These are phyloP conservation scores for Sphaeramia orbicularis DNA, from an alignment of 2,797 vertebrate species.

Conservation along the genomic window DNA sequence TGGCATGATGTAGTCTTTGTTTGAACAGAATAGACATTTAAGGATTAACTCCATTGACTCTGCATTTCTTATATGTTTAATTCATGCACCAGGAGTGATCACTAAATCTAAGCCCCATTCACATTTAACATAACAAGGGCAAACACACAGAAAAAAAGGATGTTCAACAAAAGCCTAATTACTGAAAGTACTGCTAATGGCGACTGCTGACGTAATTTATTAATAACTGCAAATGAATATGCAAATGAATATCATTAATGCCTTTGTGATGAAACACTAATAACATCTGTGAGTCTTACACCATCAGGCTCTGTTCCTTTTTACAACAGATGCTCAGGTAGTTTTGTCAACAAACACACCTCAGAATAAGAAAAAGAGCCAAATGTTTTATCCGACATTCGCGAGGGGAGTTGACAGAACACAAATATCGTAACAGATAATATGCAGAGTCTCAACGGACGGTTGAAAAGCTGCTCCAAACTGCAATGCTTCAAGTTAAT, in stretches of 20 bases:
- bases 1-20: no score
- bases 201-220: constrained; percentile 59
- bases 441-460: constrained; percentile 36
- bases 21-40: not conserved
- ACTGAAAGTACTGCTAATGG: constrained; percentile 29
- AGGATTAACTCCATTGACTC: not conserved
- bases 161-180: constrained; percentile 54
- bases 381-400: constrained; percentile 30
- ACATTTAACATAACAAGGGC: constrained; percentile 33
- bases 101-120: constrained; percentile 14
- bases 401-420: constrained; percentile 16
- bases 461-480: constrained; percentile 27
- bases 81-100: constrained; percentile 15
- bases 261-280: constrained; percentile 59
- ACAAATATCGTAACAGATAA: constrained; percentile 30
- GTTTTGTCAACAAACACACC: constrained; percentile 34
- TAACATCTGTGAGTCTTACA: constrained; percentile 48
- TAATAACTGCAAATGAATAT: constrained; percentile 64
- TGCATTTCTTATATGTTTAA: constrained; percentile 3
- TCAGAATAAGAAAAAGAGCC: constrained; percentile 15
- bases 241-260: constrained; percentile 61
- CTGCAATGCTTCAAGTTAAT: constrained; percentile 39
- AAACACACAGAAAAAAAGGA: constrained; percentile 24
- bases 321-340: constrained; percentile 37
- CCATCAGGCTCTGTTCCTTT: constrained; percentile 34